A percentile compares a stretch with the other conserved stretches of the same genome.
phyloP scores from a whole-genome alignment of 2,888 invertebrate species.

The Leptura quadrifasciata region DNA sequence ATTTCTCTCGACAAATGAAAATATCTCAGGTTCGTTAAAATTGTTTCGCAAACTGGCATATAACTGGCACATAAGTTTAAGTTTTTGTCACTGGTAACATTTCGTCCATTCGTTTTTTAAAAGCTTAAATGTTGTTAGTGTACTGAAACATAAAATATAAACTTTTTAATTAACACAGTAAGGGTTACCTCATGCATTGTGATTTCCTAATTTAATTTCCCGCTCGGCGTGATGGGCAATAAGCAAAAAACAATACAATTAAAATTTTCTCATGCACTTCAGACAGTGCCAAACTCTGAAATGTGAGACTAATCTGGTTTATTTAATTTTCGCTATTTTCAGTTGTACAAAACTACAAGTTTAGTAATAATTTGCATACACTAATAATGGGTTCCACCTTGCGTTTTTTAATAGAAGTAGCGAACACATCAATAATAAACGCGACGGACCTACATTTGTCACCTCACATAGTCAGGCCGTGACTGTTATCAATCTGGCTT shows the following conservation, averaged over 20 bases:
- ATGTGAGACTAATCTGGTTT: constrained; percentile 3
- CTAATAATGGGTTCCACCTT: too few species aligned
- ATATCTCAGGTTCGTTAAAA: not conserved
- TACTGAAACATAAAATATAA: constrained; percentile 22
- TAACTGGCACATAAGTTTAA: not conserved
- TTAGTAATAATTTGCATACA: too few species aligned
- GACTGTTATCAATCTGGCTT: too few species aligned
- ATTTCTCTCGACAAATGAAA: not conserved
- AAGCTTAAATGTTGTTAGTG: constrained; percentile 16
- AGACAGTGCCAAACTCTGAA: not conserved
- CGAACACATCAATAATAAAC: too few species aligned
- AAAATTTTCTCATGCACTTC: constrained; percentile 10
- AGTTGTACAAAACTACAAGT: not conserved
- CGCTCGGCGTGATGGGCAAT: constrained; percentile 22
- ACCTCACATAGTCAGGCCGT: too few species aligned
- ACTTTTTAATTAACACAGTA: constrained; percentile 36
- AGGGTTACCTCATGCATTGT: constrained; percentile 30
- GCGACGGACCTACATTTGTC: too few species aligned
- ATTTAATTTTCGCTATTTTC: not conserved
- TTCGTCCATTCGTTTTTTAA: not conserved
- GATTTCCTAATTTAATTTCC: constrained; percentile 32
- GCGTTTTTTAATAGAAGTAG: too few species aligned
- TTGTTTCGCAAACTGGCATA: not conserved
- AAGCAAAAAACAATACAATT: constrained; percentile 25
- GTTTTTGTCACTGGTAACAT: not conserved